phyloP scores from a whole-genome alignment of 1,140 invertebrate genomes.

The Helicorthomorpha holstii region DNA sequence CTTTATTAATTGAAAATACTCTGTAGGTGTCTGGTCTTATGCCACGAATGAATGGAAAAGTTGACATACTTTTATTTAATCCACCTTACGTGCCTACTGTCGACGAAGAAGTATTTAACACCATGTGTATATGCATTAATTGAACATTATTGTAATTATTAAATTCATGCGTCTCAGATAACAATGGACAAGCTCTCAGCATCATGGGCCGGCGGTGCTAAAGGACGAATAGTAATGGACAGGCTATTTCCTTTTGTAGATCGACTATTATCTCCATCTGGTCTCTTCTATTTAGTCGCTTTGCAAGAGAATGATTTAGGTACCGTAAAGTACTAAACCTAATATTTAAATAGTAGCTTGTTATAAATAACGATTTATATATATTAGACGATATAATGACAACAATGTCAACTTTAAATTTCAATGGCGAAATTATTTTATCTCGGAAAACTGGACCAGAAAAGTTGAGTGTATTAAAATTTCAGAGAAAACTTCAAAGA shows the following conservation, averaged over 20 bases:
- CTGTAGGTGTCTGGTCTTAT: not conserved
- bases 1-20: too few relatives aligned
- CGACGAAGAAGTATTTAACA: constrained; percentile 40
- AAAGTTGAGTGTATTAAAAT: too few relatives aligned
- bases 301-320: constrained; percentile 62
- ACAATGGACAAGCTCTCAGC: constrained; percentile 18
- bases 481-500: too few relatives aligned
- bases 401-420: too few relatives aligned
- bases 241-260: constrained; percentile 46
- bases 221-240: constrained; percentile 63
- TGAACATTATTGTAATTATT: not conserved
- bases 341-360: too few relatives aligned
- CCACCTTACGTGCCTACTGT: constrained; percentile 92
- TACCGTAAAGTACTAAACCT: too few relatives aligned
- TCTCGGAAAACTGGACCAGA: too few relatives aligned
- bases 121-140: not conserved
- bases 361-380: too few relatives aligned
- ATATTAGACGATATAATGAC: too few relatives aligned
- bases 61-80: constrained; percentile 88
- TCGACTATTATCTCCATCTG: constrained; percentile 44
- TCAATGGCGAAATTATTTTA: too few relatives aligned
- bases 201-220: constrained; percentile 67
- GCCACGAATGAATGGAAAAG: constrained; percentile 6
- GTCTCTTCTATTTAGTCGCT: constrained; percentile 66
- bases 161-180: constrained; percentile 16